Base-by-base conservation (phyloP, 2,797 vertebrate species). In the Brachyalestes nurse region DNA sequence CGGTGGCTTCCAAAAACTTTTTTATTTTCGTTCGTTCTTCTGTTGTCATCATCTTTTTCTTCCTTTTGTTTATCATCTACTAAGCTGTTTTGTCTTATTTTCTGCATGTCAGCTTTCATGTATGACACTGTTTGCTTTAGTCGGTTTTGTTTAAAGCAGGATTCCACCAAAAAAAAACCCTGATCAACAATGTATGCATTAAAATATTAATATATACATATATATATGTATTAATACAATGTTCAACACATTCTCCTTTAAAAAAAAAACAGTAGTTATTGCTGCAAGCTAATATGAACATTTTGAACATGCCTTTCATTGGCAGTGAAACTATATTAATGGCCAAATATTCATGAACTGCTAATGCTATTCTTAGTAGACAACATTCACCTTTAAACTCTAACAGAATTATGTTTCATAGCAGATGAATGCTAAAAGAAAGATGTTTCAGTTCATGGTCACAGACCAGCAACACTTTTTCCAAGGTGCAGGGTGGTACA, bases 21-120 rank as follows among this genome's bases (percentile, higher is more conserved):
- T 88, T 89, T 90, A 78, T 89, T 89, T 69, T 84, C 75, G 58
- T 82, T 79, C 17, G n/a, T 73, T 83, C 45, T 58, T 23, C 55
- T 57, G 61, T 82, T 60, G 74, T 71, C 40, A 19, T 60, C 78
- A 21, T 79, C 60, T 75, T 34, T 47, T 72, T 81, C 1, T 75
- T 53, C 78, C 23, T 47, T 47, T 71, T 60, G 34, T 74, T 66
- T 80, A 61, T 51, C 77, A 28, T 60, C 17, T 49, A 42, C 75
- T 74, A 64, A 28, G 66, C 75, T 51, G 51, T 79, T 81, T 77
- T 74, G 25, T 71, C 62, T 83, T 5, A 42, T 61, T 82, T 80
- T 72, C 61, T 79, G 78, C 77, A 60, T 83, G 67, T 79, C 53
- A 51, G 28, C n/a, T 42, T 80, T 34, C 47, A 49, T 76, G 62